Conservation (phyloP, 2,797 vertebrate species). For the Acropternis orthonyx region DNA sequence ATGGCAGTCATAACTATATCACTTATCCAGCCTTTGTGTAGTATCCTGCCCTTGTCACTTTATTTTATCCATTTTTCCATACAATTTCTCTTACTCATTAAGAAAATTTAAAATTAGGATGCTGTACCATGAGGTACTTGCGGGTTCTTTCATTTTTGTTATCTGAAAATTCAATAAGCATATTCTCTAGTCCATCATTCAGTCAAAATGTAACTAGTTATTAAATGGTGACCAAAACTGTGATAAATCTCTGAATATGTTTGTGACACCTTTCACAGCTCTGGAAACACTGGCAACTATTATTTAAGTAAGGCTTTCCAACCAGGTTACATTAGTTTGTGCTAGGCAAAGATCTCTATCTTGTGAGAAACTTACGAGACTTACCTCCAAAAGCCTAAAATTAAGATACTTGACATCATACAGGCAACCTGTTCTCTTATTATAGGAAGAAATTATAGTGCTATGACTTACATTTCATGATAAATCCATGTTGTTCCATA, state of each 20-base stretch:
- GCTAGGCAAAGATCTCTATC: not conserved
- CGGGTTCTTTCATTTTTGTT: not conserved
- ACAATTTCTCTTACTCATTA: not conserved
- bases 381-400: not conserved
- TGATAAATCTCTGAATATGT: not conserved
- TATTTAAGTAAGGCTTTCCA: not conserved
- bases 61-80: not conserved
- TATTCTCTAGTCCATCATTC: not conserved
- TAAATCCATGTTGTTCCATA: not conserved
- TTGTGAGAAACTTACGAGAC: not conserved
- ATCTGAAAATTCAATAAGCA: not conserved
- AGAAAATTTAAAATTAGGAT: not conserved
- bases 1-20: not conserved
- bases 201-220: not conserved
- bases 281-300: not conserved
- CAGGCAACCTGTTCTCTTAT: not conserved
- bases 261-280: not conserved
- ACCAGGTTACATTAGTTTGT: not conserved
- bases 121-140: not conserved
- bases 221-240: not conserved
- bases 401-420: not conserved
- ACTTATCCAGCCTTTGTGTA: not conserved
- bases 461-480: not conserved
- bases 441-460: not conserved
- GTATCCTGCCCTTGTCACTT: not conserved